These are phyloP conservation scores for Julus scandinavius DNA, from an alignment of 2,888 invertebrate genomes.

Conservation along the genomic window DNA sequence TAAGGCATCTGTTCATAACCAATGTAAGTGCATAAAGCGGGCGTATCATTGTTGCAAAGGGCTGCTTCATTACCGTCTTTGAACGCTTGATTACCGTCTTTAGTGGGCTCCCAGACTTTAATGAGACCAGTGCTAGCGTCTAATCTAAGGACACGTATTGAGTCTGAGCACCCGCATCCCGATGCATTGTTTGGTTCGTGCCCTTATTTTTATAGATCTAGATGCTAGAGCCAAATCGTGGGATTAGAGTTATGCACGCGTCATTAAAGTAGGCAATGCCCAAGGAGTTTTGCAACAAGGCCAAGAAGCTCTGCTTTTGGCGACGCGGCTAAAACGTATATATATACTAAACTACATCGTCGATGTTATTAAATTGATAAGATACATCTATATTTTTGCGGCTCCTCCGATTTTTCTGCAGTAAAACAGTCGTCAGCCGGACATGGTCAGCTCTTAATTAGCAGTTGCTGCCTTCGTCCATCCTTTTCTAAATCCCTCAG, in stretches of 20 bases:
- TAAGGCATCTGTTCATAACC: conserved; percentile 35
- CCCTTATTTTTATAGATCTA: conserved; percentile 3
- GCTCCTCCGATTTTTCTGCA: not conserved
- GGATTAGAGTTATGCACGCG: conserved; percentile 24
- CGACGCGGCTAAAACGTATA: not conserved
- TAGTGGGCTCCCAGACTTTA: conserved; percentile 9
- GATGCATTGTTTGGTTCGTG: not conserved
- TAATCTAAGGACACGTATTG: not conserved
- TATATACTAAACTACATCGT: too few relatives aligned
- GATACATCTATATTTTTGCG: not conserved
- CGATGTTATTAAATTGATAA: not conserved
- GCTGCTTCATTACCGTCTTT: conserved; percentile 24
- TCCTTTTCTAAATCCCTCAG: not conserved
- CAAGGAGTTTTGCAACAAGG: not conserved
- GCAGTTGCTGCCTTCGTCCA: not conserved
- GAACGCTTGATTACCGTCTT: conserved; percentile 35
- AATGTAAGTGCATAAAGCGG: conserved; percentile 4
- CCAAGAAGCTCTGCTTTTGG: not conserved
- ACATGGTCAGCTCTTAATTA: conserved; percentile 20
- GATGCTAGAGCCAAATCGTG: conserved; percentile 6
- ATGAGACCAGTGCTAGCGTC: not conserved
- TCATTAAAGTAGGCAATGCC: conserved; percentile 9
- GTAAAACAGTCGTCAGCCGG: conserved; percentile 15
- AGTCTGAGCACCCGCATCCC: not conserved
- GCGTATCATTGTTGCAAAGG: not conserved